Percentiles rank a stretch among this genome's conserved stretches.
These are phyloP conservation scores for Microtus pennsylvanicus DNA, from an alignment of 2,113 vertebrate species.

Conservation along the genomic window DNA sequence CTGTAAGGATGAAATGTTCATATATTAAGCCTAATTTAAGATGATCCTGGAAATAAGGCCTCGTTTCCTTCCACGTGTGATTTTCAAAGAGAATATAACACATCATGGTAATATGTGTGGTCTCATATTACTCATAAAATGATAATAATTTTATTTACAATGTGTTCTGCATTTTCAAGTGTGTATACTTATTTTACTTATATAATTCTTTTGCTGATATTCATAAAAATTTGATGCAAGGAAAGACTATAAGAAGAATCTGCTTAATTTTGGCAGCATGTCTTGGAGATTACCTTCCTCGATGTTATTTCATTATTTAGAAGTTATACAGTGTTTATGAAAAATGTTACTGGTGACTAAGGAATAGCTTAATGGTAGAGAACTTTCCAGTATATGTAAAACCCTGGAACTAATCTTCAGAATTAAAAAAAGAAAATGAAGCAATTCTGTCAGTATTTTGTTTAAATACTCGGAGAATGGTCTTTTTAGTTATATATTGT, in stretches of 20 bases:
- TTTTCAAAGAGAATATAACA: slow-evolving; percentile 47
- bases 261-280: slow-evolving; percentile 10
- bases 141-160: neutral
- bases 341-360: neutral
- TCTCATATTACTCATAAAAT: neutral
- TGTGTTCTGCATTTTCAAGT: neutral
- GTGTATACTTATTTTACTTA: neutral
- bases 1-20: slow-evolving; percentile 49
- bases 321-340: slow-evolving; percentile 23
- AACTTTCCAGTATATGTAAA: neutral
- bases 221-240: slow-evolving; percentile 51
- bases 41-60: slow-evolving; percentile 46
- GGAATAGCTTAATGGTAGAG: neutral
- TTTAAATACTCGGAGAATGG: slow-evolving; percentile 79
- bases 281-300: slow-evolving; percentile 20
- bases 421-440: slow-evolving; percentile 44
- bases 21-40: slow-evolving; percentile 57
- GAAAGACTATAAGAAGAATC: slow-evolving; percentile 46
- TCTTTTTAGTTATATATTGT: slow-evolving; percentile 68
- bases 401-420: neutral
- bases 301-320: slow-evolving; percentile 25
- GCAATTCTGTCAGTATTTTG: slow-evolving; percentile 73
- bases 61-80: slow-evolving; percentile 43
- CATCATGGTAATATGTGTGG: neutral
- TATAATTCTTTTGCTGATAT: slow-evolving; percentile 30